These are phyloP conservation scores for Dicrostonyx torquatus DNA, from an alignment of 2,797 vertebrate genomes.

Conservation along the genomic window DNA sequence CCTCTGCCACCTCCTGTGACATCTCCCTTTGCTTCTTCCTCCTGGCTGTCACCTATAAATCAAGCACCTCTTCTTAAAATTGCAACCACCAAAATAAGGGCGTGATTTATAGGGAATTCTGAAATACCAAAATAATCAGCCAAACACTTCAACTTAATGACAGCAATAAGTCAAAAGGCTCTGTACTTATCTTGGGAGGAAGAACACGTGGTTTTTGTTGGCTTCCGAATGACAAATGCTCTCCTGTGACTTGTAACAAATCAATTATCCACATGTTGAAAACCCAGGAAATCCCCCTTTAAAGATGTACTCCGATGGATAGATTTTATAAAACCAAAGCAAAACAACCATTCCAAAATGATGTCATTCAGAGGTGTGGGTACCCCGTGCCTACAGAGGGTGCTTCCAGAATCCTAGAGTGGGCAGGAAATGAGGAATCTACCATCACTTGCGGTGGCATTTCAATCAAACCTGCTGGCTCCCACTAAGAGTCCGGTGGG, in stretches of 20 bases:
- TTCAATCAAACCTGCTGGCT: constrained; percentile 33
- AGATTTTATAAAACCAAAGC: constrained; percentile 41
- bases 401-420: neutral
- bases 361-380: neutral
- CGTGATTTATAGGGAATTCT: constrained; percentile 77
- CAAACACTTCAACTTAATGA: constrained; percentile 71
- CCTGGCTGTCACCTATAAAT: constrained; percentile 53
- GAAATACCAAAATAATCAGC: constrained; percentile 77
- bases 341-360: neutral
- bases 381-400: neutral
- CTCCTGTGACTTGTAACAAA: constrained; percentile 73
- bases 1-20: neutral
- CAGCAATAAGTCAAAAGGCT: constrained; percentile 77
- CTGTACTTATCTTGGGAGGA: constrained; percentile 33
- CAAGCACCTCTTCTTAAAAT: constrained; percentile 75
- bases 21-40: neutral
- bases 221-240: constrained; percentile 76
- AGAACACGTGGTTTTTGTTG: constrained; percentile 33
- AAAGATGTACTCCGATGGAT: constrained; percentile 70
- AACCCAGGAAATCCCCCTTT: constrained; percentile 65
- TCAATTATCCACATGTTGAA: constrained; percentile 74
- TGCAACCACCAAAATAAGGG: constrained; percentile 79
- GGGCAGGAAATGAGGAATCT: constrained; percentile 27
- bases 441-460: neutral
- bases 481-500: constrained; percentile 3